phyloP scores from a whole-genome alignment of 2,797 vertebrate genomes.

The Pantherophis alleghaniensis region DNA sequence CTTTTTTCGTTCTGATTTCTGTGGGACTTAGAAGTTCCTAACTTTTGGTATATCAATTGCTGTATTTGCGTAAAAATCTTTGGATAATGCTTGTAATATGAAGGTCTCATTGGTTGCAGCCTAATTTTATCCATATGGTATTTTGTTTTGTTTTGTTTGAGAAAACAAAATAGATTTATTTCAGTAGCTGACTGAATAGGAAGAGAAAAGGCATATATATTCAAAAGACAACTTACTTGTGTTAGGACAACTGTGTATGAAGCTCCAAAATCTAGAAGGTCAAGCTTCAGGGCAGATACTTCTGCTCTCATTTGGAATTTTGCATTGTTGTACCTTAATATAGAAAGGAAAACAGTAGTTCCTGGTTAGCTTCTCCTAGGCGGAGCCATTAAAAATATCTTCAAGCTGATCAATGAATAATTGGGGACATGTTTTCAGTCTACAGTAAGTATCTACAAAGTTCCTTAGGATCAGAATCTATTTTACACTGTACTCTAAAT shows the following conservation, averaged over 20 bases:
- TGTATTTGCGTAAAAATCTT: background rate
- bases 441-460: accelerated
- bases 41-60: background rate
- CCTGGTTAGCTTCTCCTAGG: conserved; percentile 42
- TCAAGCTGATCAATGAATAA: background rate
- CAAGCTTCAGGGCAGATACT: conserved; percentile 73
- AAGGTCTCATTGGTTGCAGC: background rate
- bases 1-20: background rate
- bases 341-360: conserved; percentile 39
- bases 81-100: background rate
- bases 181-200: background rate
- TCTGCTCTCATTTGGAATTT: conserved; percentile 55
- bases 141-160: too few species aligned
- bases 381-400: conserved; percentile 8
- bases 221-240: conserved; percentile 72
- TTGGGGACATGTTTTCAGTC: background rate
- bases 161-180: background rate
- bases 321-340: conserved; percentile 71
- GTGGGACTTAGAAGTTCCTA: background rate
- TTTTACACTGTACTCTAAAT: background rate
- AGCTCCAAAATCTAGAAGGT: conserved; percentile 86
- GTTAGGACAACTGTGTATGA: conserved; percentile 83
- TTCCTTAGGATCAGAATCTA: conserved; percentile 24
- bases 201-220: background rate
- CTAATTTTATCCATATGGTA: background rate